A percentile compares a stretch with the other conserved stretches of the same genome.
phyloP scores from a whole-genome alignment of 1,140 invertebrate genomes.

The Ceratina japonica region DNA sequence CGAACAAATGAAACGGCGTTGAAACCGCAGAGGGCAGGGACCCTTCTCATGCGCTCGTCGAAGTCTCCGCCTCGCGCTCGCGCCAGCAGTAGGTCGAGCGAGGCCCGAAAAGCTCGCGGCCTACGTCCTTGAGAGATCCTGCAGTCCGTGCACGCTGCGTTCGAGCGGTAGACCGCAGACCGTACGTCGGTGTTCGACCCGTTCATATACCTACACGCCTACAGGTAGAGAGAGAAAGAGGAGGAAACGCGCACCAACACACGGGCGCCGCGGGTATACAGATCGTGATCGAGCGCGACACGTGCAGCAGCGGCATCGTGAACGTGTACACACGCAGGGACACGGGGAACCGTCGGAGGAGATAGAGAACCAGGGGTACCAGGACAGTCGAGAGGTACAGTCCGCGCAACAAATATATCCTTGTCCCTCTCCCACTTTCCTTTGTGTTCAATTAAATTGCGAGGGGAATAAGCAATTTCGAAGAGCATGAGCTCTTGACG shows the following conservation, averaged over 20 bases:
- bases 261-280: not conserved
- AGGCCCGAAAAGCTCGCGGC: slow-evolving; percentile 47
- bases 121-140: slow-evolving; percentile 56
- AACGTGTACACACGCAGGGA: not conserved
- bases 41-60: slow-evolving; percentile 36
- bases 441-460: no score
- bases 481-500: no score
- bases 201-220: not conserved
- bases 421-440: no score
- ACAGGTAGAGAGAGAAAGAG: not conserved
- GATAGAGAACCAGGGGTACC: slow-evolving; percentile 33
- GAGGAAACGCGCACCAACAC: not conserved
- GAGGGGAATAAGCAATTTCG: slow-evolving; percentile 1
- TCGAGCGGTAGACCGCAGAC: slow-evolving; percentile 27
- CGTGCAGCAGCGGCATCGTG: slow-evolving; percentile 38
- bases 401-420: no score
- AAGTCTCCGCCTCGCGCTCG: slow-evolving; percentile 36
- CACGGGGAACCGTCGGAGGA: not conserved
- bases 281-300: slow-evolving; percentile 19
- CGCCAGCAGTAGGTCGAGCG: slow-evolving; percentile 50
- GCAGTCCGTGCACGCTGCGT: slow-evolving; percentile 38
- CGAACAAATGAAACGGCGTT: slow-evolving; percentile 8
- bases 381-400: slow-evolving; percentile 14
- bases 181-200: slow-evolving; percentile 16
- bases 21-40: slow-evolving; percentile 32